A percentile compares a stretch with the other conserved stretches of the same genome.
Evolutionary conservation across 2,888 invertebrate species (phyloP).

Genomic region (Cinara cedri): DNA sequence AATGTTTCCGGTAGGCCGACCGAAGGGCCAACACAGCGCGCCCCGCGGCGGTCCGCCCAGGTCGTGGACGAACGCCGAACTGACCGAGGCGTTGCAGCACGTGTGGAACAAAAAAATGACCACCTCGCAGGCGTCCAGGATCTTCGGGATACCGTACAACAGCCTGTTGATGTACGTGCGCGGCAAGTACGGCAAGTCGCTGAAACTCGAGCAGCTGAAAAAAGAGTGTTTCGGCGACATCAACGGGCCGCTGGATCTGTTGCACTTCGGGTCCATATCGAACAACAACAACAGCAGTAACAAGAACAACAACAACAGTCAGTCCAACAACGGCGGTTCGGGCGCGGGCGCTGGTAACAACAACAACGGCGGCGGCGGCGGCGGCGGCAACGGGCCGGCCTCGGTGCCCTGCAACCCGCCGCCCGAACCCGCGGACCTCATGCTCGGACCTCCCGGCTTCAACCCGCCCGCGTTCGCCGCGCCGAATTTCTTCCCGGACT

Average conservation of each 20-base stretch:
- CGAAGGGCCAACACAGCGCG: slow-evolving; percentile 90
- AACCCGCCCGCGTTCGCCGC: slow-evolving; percentile 71
- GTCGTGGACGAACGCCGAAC: slow-evolving; percentile 90
- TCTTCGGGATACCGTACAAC: slow-evolving; percentile 93
- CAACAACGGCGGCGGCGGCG: background rate
- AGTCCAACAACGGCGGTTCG: slow-evolving; percentile 17
- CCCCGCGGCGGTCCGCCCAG: slow-evolving; percentile 88
- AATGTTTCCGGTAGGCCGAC: slow-evolving; percentile 72
- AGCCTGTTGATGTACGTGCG: slow-evolving; percentile 89
- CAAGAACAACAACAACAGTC: slow-evolving; percentile 62
- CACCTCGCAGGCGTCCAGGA: slow-evolving; percentile 86
- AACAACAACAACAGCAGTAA: slow-evolving; percentile 68
- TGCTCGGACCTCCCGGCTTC: slow-evolving; percentile 70
- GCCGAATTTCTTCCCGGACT: slow-evolving; percentile 84
- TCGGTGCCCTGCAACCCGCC: slow-evolving; percentile 58
- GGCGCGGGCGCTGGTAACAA: background rate
- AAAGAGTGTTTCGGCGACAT: slow-evolving; percentile 87
- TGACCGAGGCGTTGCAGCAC: slow-evolving; percentile 87
- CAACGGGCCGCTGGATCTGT: slow-evolving; percentile 70
- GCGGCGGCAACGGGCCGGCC: background rate
- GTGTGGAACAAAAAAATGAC: slow-evolving; percentile 97
- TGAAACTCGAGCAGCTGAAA: slow-evolving; percentile 84
- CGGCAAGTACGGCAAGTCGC: slow-evolving; percentile 90
- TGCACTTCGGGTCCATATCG: slow-evolving; percentile 69
- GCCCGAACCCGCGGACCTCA: slow-evolving; percentile 63